A percentile compares a stretch with the other conserved stretches of the same genome.
These are phyloP conservation scores for Bovichtus diacanthus DNA, from an alignment of 2,797 vertebrate species.

Conservation along the genomic window DNA sequence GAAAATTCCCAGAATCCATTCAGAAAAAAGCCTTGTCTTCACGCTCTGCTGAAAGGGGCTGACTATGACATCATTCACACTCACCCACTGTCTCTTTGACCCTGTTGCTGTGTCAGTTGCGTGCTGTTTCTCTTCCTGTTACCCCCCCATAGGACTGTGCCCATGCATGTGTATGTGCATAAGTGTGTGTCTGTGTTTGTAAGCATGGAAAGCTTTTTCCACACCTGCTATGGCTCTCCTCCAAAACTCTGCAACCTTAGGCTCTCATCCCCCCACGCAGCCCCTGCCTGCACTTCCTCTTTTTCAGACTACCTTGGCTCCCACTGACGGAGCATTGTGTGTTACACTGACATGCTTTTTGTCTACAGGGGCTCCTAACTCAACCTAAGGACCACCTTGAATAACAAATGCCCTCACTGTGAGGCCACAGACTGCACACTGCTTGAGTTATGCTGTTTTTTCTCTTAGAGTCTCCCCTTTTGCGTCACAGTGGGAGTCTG, in stretches of 20 bases:
- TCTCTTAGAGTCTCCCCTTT: slow-evolving; percentile 34
- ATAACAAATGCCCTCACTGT: slow-evolving; percentile 67
- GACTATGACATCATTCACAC: slow-evolving; percentile 66
- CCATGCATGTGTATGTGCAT: slow-evolving; percentile 21
- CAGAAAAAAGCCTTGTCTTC: slow-evolving; percentile 42
- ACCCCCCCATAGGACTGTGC: slow-evolving; percentile 18
- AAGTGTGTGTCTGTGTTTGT: slow-evolving; percentile 23
- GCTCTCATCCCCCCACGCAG: slow-evolving; percentile 35
- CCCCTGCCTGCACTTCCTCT: slow-evolving; percentile 58
- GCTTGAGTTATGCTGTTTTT: slow-evolving; percentile 62
- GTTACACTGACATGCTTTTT: slow-evolving; percentile 75
- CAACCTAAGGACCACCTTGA: slow-evolving; percentile 75
- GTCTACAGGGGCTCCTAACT: slow-evolving; percentile 75
- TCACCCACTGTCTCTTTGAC: slow-evolving; percentile 54
- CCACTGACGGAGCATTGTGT: slow-evolving; percentile 69
- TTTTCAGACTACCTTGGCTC: slow-evolving; percentile 62
- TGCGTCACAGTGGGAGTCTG: slow-evolving; percentile 39
- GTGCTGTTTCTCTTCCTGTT: slow-evolving; percentile 60
- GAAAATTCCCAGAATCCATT: slow-evolving; percentile 59
- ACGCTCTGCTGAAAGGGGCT: slow-evolving; percentile 44
- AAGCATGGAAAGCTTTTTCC: slow-evolving; percentile 44
- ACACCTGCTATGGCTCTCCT: slow-evolving; percentile 68
- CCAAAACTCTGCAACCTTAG: slow-evolving; percentile 62
- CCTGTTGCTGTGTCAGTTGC: slow-evolving; percentile 53
- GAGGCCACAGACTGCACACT: slow-evolving; percentile 66